Base-by-base conservation (phyloP, 1,140 invertebrate genomes). In the Eciton burchellii region DNA sequence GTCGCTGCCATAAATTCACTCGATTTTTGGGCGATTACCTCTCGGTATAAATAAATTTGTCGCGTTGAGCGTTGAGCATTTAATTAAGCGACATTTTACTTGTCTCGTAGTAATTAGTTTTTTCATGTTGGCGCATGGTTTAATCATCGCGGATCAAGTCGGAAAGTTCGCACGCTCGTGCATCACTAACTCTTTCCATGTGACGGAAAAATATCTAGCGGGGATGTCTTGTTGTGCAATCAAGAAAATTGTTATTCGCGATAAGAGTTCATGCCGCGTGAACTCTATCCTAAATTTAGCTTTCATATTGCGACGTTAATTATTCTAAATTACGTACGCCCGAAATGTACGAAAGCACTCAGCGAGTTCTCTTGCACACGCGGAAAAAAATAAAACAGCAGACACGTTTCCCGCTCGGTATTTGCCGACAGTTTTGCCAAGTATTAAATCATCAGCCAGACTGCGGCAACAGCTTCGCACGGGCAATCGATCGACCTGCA, bases 401-500 rank as follows among this genome's bases (percentile, higher is more conserved):
- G 0, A 11, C 26, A 52, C 29, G 63, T 9, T 41, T 60, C 74
- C 43, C 43, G 70, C 49, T 74, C 68, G 79, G 74, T 60, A 71
- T 60, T 73, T 54, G 74, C 74, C 60, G 41, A 26, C 79, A 73
- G 70, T 68, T 79, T 79, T 68, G 35, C 43, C 60, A 85, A 59
- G 43, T 76, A 57, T 83, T 56, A 77, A 77, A 74, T 68, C 52
- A 60, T 16, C 66, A 76, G 29, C 49, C 35, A 71, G 43, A n/a
- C 59, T 45, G 41, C 35, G 24, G 41, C 63, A 35, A 79, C 66
- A 70, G 77, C 41, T 59, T 68, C 56, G 59, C 60, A 60, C 62
- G 52, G 74, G 29, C 76, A 85, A 85, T 85, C 63, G n/a, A 71
- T 84, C n/a, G n/a, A 84, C 89, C 90, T 91, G 89, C 84, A 88